Base-by-base conservation (phyloP, 1,140 invertebrate genomes). In the Physella acuta region DNA sequence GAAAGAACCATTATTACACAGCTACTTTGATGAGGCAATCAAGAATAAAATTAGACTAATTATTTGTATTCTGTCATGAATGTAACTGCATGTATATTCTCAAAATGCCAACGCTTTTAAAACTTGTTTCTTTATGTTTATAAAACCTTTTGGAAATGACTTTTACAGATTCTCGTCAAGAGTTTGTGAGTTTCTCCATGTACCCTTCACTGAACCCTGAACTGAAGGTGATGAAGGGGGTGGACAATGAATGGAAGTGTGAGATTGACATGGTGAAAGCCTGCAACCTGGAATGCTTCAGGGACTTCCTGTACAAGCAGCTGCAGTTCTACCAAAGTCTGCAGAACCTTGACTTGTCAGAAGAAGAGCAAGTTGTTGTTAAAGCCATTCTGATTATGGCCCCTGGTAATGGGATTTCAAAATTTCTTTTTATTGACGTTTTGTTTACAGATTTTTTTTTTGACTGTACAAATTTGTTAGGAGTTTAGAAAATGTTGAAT, bases 81-180 rank as follows among this genome's bases (percentile, higher is more conserved):
- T n/a, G n/a, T n/a, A 49, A 11, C 44, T 49, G 44, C 44, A 49
- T 49, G n/a, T n/a, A 49, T n/a, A 11, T 49, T n/a, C 44, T 14
- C 44, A 49, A 11, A 49, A 11, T 49, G 44, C 44, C 44, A 49
- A 49, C 11, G n/a, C 44, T 14, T 49, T n/a, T n/a, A n/a, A n/a
- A 55, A 14, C 8, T 28, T 55, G 8, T 8, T 58, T 8, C 17
- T 33, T 36, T 24, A 28, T 60, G 34, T 34, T n/a, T n/a, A n/a
- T n/a, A n/a, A n/a, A n/a, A n/a, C n/a, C n/a, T n/a, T n/a, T n/a
- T n/a, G n/a, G n/a, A n/a, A n/a, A n/a, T n/a, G n/a, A n/a, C n/a
- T n/a, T n/a, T n/a, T n/a, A n/a, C 58, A 60, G 58, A 60, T 37
- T 60, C 58, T 2, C 31, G 58, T 2, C 58, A 60, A n/a, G 58